These are phyloP conservation scores for Ctenosaura bakeri DNA, from an alignment of 2,797 vertebrate species.

Conservation along the genomic window DNA sequence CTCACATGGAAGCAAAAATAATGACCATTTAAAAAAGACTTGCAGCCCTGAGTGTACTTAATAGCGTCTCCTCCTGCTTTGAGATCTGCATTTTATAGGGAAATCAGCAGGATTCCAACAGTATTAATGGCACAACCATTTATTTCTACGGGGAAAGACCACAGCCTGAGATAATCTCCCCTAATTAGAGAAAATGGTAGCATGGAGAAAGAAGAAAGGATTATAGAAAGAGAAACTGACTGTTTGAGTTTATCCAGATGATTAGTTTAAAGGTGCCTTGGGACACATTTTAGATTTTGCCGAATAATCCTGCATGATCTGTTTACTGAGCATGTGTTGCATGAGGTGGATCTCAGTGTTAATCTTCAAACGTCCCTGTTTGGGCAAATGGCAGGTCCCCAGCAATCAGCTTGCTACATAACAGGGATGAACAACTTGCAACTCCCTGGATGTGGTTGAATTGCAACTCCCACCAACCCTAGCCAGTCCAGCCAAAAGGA, in stretches of 20 bases:
- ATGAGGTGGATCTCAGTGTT: neutral
- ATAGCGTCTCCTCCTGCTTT: neutral
- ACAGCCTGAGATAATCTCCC: slow-evolving; percentile 7
- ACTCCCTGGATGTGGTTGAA: neutral
- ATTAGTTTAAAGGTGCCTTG: neutral
- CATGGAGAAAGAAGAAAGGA: neutral
- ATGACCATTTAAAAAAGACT: neutral
- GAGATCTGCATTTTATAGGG: neutral
- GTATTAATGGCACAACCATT: neutral
- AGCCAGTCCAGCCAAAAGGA: neutral
- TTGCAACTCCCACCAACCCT: neutral
- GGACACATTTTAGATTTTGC: neutral
- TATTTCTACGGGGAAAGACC: neutral
- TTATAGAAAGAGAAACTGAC: neutral
- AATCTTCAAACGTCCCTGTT: neutral
- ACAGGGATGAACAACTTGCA: neutral
- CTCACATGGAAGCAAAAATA: neutral
- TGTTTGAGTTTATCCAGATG: slow-evolving; percentile 14
- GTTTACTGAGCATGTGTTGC: too few relatives aligned
- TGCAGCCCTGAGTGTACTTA: neutral
- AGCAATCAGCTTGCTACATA: neutral
- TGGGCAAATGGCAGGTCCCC: neutral
- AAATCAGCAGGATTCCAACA: slow-evolving; percentile 7
- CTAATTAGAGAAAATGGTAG: neutral
- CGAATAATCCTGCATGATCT: neutral